Conservation (phyloP, 1,140 invertebrate species). For the Prorops nasuta region DNA sequence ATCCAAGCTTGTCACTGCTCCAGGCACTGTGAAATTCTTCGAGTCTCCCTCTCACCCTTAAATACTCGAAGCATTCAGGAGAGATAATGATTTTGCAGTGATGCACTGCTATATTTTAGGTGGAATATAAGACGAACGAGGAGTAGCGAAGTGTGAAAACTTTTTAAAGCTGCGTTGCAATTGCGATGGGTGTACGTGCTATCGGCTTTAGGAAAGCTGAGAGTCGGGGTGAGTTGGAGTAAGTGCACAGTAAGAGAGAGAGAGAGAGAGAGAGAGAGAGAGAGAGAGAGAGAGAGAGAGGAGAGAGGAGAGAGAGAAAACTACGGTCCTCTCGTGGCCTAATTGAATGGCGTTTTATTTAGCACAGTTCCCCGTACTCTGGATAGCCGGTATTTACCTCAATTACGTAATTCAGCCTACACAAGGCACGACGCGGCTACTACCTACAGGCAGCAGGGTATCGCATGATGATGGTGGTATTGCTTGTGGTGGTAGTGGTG, state of each 20-base stretch:
- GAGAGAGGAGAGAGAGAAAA: neutral
- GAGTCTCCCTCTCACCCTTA: neutral
- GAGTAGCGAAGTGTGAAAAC: no score
- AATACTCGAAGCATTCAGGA: neutral
- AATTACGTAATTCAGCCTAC: constrained; percentile 50
- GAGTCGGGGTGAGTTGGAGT: constrained; percentile 2
- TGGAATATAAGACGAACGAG: no score
- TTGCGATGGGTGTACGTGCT: constrained; percentile 6
- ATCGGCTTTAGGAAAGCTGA: constrained; percentile 31
- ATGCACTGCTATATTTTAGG: no score
- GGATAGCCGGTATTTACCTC: constrained; percentile 47
- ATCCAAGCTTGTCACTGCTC: constrained; percentile 46
- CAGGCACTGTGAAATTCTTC: constrained; percentile 29
- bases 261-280: no score
- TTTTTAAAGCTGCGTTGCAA: constrained; percentile 5
- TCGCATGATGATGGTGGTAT: constrained; percentile 12
- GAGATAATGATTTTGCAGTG: no score
- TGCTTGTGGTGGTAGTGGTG: constrained; percentile 5
- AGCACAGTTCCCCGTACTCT: constrained; percentile 45
- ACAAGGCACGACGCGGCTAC: constrained; percentile 31
- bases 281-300: no score
- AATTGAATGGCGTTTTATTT: constrained; percentile 51
- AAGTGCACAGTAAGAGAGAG: no score
- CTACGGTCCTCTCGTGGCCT: constrained; percentile 27
- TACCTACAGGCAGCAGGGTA: constrained; percentile 1